Conservation (phyloP, 2,113 vertebrate species). For the Xenotilapia caudafasciata region DNA sequence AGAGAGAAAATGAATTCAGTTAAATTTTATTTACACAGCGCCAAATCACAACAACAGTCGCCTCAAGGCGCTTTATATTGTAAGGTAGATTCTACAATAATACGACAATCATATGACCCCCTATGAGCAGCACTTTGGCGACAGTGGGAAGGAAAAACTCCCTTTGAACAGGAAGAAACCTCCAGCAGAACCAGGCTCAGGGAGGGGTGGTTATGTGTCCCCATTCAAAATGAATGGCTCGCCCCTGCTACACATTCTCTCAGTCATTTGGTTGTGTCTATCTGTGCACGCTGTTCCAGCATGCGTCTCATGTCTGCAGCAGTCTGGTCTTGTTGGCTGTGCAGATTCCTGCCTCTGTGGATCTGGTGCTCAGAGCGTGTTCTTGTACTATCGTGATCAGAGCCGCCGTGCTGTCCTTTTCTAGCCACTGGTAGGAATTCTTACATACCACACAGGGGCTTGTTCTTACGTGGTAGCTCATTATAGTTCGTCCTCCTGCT, state of each 20-base stretch:
- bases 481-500: neutral
- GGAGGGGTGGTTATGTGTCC: neutral
- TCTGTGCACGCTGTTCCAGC: neutral
- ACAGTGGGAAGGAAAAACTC: neutral
- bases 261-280: neutral
- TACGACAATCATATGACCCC: rapidly evolving
- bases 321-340: neutral
- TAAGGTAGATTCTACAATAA: too few relatives aligned
- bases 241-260: neutral
- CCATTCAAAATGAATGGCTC: neutral
- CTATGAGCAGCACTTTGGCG: rapidly evolving
- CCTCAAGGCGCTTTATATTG: too few relatives aligned
- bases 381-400: neutral
- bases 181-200: rapidly evolving
- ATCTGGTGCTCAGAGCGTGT: neutral
- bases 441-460: rapidly evolving
- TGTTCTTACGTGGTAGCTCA: neutral
- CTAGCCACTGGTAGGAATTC: neutral
- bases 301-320: neutral
- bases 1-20: neutral
- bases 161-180: neutral
- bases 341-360: neutral
- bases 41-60: too few relatives aligned
- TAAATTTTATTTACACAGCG: too few relatives aligned
- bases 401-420: neutral